These are phyloP conservation scores for Drosophila watanabei DNA, from an alignment of 1,140 invertebrate genomes.

Conservation along the genomic window DNA sequence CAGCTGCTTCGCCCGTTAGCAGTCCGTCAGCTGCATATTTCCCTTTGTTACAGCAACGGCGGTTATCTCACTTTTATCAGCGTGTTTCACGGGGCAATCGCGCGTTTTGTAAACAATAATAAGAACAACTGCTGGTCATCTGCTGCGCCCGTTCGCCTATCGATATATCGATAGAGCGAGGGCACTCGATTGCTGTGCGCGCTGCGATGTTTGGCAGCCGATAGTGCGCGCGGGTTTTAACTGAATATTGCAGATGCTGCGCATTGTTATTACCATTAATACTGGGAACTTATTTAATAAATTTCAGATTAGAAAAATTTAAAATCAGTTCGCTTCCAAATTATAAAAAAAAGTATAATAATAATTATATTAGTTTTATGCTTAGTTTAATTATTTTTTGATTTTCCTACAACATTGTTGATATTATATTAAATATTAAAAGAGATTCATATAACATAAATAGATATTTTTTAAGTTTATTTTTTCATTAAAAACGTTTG, in stretches of 20 bases:
- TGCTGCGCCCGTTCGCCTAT: conserved; percentile 8
- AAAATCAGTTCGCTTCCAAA: no score
- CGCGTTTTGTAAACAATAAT: conserved; percentile 41
- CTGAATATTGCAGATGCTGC: background rate
- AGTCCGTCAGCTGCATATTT: conserved; percentile 6
- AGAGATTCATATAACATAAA: no score
- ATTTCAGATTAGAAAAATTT: no score
- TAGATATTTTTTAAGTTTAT: no score
- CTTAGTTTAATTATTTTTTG: no score
- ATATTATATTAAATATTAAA: no score
- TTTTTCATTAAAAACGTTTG: no score
- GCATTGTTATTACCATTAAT: no score
- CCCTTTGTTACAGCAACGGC: background rate
- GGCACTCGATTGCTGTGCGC: background rate
- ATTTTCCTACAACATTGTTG: no score
- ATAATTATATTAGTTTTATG: no score
- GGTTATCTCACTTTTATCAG: conserved; percentile 16
- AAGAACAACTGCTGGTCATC: conserved; percentile 15
- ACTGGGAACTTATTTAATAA: no score
- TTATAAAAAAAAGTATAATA: no score
- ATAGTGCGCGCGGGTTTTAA: conserved; percentile 1
- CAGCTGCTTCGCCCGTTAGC: conserved; percentile 15
- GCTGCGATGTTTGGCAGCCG: background rate
- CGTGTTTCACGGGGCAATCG: background rate
- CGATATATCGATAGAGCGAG: conserved; percentile 1